Percentiles rank a stretch among this genome's conserved stretches.
phyloP scores from a whole-genome alignment of 2,888 invertebrate species.

The Brenthis daphne region DNA sequence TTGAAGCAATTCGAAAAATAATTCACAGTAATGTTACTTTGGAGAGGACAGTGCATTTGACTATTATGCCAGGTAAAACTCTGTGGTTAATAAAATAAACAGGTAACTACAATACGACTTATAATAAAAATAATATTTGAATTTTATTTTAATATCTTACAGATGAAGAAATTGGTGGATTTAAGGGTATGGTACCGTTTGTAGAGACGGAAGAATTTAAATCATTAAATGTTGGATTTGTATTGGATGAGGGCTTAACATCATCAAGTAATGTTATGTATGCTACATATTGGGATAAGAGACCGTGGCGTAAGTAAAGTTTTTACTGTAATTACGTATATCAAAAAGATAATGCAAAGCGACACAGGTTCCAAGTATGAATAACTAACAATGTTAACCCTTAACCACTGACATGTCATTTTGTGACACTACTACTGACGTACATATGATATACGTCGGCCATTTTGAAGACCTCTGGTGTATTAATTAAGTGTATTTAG shows the following conservation, averaged over 20 bases:
- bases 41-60: constrained; percentile 60
- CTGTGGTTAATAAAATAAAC: too few relatives aligned
- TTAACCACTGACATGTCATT: too few relatives aligned
- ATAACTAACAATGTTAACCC: too few relatives aligned
- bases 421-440: too few relatives aligned
- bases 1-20: constrained; percentile 60
- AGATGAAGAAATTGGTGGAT: constrained; percentile 94
- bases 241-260: constrained; percentile 91
- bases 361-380: too few relatives aligned
- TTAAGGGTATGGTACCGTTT: constrained; percentile 88
- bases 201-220: constrained; percentile 86
- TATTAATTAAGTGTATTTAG: too few relatives aligned
- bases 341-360: too few relatives aligned
- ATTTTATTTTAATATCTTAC: constrained; percentile 17
- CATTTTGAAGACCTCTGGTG: too few relatives aligned
- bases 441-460: too few relatives aligned
- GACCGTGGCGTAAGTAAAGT: constrained; percentile 89
- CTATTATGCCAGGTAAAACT: constrained; percentile 60
- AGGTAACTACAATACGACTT: too few relatives aligned
- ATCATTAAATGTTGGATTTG: constrained; percentile 90
- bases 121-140: not conserved
- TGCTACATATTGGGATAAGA: constrained; percentile 86
- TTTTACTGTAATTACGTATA: not conserved
- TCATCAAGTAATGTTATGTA: constrained; percentile 80
- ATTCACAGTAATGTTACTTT: constrained; percentile 53